phyloP scores from a whole-genome alignment of 2,113 vertebrate species.

The Corythaeola cristata region DNA sequence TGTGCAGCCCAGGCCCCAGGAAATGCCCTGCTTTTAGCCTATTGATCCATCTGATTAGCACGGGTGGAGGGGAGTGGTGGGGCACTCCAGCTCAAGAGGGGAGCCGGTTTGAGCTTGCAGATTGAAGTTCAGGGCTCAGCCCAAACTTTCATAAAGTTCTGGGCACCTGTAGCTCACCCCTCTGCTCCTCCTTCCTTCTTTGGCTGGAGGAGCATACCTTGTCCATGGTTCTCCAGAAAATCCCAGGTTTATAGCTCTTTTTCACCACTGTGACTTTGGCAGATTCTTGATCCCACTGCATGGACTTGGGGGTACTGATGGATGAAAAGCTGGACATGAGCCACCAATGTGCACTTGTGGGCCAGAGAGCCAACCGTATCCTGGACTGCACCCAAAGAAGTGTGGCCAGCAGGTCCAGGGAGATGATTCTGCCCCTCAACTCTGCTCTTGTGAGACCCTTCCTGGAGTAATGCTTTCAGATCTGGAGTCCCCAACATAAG shows the following conservation, averaged over 20 bases:
- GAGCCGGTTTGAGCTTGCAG: neutral
- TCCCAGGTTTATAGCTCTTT: neutral
- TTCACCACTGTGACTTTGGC: neutral
- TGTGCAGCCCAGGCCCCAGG: neutral
- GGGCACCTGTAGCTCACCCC: neutral
- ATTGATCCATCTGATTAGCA: slow-evolving; percentile 24
- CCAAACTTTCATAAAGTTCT: neutral
- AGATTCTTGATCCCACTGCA: neutral
- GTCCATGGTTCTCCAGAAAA: neutral
- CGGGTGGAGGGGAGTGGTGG: neutral
- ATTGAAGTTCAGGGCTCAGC: neutral
- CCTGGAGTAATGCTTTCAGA: neutral
- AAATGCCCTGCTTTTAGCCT: slow-evolving; percentile 42
- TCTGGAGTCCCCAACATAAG: neutral
- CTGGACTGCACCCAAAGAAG: neutral
- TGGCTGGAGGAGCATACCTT: neutral
- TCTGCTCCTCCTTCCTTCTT: neutral
- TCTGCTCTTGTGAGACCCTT: neutral
- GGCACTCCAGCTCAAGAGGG: neutral
- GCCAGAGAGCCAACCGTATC: neutral
- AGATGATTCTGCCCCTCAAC: neutral
- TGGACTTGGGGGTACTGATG: neutral
- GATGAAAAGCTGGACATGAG: neutral
- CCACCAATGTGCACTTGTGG: rapidly evolving
- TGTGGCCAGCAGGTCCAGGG: rapidly evolving